Base-by-base conservation (phyloP, 2,888 invertebrate genomes). In the Pseudoips prasinana region DNA sequence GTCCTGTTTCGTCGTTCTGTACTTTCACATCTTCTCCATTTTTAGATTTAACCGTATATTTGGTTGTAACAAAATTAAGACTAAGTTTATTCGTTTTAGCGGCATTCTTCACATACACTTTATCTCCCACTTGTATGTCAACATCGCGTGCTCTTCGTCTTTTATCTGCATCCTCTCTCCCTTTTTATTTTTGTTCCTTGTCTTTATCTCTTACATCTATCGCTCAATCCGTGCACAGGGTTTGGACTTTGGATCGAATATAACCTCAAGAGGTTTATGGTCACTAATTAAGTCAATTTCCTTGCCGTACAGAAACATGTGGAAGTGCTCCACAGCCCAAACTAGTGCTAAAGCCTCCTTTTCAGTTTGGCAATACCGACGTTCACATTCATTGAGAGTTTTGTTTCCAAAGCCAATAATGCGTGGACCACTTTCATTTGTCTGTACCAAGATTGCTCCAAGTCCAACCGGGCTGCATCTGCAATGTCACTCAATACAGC, bases 321-420 rank as follows among this genome's bases (percentile, higher is more conserved):
- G 25, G 8, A 25, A 25, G 14, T n/a, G n/a, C n/a, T n/a, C n/a
- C n/a, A n/a, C n/a, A n/a, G n/a, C n/a, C n/a, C n/a, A n/a, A n/a
- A n/a, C n/a, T n/a, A n/a, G n/a, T n/a, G n/a, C n/a, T n/a, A n/a
- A n/a, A n/a, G n/a, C n/a, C n/a, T n/a, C n/a, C 22, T 63, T 64
- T 34, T 63, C 60, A 0, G 62, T 60, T 25, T 63, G 61, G 22
- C 55, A 46, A 20, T 62, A 59, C 4, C 52, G 17, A 1, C 34
- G 25, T 39, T 64, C 58, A 11, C 34, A 34, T 1, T 52, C 52
- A 0, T 44, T 55, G 0, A 64, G 22, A 3, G 27, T 54, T 22
- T 44, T 46, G 23, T 60, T 33, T 0, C 61, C 63, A 33, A 26
- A 65, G 0, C 54, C 62, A 8, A 61, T 61, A 3, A 60, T 46